phyloP scores from a whole-genome alignment of 2,113 vertebrate genomes.

The Upupa epops region DNA sequence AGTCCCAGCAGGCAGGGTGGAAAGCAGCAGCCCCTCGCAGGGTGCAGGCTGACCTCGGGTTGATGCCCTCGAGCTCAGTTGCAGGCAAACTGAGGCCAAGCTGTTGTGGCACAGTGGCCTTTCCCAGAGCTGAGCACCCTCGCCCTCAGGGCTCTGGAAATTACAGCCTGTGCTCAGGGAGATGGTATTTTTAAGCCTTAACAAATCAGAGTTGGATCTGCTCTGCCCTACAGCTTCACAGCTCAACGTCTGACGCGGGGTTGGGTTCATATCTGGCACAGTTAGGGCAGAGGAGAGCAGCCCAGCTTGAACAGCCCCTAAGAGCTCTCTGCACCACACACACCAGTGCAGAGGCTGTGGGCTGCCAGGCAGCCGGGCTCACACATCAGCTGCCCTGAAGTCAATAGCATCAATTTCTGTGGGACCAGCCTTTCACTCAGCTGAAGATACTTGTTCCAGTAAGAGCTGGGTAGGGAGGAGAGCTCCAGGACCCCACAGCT shows the following conservation, averaged over 20 bases:
- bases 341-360: background rate
- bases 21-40: background rate
- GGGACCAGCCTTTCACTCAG: accelerated
- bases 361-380: background rate
- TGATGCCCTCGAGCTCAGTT: accelerated
- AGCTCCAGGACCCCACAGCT: background rate
- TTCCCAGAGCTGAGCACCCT: background rate
- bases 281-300: background rate
- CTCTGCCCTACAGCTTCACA: background rate
- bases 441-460: background rate
- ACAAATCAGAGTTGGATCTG: constrained; percentile 30
- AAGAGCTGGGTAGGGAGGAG: background rate
- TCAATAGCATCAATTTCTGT: background rate
- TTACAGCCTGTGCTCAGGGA: background rate
- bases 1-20: background rate
- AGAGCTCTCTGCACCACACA: background rate
- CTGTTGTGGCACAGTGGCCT: background rate
- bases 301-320: background rate
- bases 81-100: background rate
- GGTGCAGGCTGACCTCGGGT: background rate
- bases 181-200: constrained; percentile 23
- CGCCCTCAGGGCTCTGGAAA: background rate
- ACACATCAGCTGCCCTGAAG: background rate
- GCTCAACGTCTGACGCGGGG: background rate
- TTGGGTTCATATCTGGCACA: background rate